Base-by-base conservation (phyloP, 2,797 vertebrate genomes). In the Silurus lanzhouensis region DNA sequence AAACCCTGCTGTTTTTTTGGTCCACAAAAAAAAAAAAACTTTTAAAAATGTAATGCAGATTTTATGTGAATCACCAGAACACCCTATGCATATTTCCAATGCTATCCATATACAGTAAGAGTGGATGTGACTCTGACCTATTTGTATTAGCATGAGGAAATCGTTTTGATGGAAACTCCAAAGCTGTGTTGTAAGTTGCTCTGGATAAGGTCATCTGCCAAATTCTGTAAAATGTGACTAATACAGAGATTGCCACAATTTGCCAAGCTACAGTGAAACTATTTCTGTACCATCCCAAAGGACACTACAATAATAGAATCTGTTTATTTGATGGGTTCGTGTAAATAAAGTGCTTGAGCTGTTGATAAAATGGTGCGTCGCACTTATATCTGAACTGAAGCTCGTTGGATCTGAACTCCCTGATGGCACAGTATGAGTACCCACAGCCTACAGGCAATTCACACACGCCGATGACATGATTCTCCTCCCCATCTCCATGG, bases 401-500 rank as follows among this genome's bases (percentile, higher is more conserved):
- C 86, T 63, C 25, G 58, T n/a, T 58, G 63, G 66, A 72, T 87
- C 80, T 85, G 64, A 64, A 61, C 44, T 57, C 71, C 55, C 66
- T 67, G 61, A 61, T 77, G 77, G 44, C n/a, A 77, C 38, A 74
- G 60, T 48, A 48, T 15, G 58, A 81, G 63, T 72, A 76, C 31
- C 83, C 81, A 20, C 63, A 78, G 83, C 81, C 58, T 80, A 85
- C 38, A 79, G 87, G 83, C 85, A 84, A 89, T 84, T 85, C 70
- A 81, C 70, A 87, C 71, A 63, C 58, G 38, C 46, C 7, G 6
- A 78, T 87, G 81, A 79, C 68, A 83, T 66, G 84, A 86, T 84
- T 79, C 87, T 74, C 70, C 77, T 86, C 76, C 83, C 79, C 22
- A 81, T 83, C 82, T 64, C 88, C 86, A 88, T 86, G 85, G 85